Percentiles rank a stretch among this genome's conserved stretches.
phyloP scores from a whole-genome alignment of 2,797 vertebrate species.

The Lacerta viridis region DNA sequence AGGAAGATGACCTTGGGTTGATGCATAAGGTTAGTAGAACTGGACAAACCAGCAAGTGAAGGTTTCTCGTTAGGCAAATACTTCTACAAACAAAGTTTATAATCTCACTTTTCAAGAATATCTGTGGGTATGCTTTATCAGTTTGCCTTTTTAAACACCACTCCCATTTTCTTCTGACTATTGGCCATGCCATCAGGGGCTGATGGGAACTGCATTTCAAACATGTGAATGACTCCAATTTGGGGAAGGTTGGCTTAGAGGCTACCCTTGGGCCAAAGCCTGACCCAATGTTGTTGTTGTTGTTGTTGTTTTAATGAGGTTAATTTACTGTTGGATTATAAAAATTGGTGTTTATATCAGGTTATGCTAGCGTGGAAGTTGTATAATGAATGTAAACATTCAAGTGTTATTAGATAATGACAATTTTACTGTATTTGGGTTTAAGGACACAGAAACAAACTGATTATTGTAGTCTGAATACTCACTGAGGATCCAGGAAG shows the following conservation, averaged over 20 bases:
- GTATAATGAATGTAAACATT: neutral
- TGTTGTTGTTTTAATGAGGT: neutral
- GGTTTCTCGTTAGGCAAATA: neutral
- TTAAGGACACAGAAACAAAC: neutral
- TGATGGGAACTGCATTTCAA: neutral
- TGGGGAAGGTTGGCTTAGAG: neutral
- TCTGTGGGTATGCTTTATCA: neutral
- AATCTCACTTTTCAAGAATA: neutral
- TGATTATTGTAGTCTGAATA: neutral
- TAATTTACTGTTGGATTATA: neutral
- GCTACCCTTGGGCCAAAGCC: neutral
- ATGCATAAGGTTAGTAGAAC: neutral
- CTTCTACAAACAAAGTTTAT: neutral
- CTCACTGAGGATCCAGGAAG: neutral
- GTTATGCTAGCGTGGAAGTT: neutral
- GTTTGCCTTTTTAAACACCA: neutral
- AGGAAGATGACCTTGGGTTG: slow-evolving; percentile 34
- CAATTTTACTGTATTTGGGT: neutral
- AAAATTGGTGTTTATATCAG: neutral
- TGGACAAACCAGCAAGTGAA: neutral
- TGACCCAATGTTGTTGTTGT: neutral
- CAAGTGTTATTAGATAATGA: neutral
- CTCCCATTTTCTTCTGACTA: neutral
- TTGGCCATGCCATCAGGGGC: too few species aligned
- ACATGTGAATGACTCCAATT: neutral